A percentile compares a stretch with the other conserved stretches of the same genome.
Evolutionary conservation across 2,797 vertebrate genomes (phyloP).

Genomic region (Sciurus vulgaris): DNA sequence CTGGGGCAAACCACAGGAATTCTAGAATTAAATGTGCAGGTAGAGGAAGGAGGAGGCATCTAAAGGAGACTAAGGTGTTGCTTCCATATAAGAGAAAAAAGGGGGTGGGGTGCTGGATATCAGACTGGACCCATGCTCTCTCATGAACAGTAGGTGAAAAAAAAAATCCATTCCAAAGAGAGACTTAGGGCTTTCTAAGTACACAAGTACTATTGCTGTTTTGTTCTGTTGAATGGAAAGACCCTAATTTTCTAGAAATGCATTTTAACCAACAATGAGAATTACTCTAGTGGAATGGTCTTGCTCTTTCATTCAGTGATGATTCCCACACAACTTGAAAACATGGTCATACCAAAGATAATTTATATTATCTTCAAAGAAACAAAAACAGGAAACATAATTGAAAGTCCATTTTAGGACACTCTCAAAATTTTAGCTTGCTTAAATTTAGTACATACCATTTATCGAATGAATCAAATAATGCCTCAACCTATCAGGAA

Average conservation of each 20-base stretch:
- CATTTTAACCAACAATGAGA: slow-evolving; percentile 46
- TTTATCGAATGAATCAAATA: slow-evolving; percentile 61
- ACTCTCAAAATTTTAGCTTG: slow-evolving; percentile 52
- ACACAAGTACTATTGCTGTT: neutral
- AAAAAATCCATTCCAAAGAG: neutral
- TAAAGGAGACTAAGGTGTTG: neutral
- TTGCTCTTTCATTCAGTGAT: slow-evolving; percentile 24
- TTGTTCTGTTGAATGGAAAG: slow-evolving; percentile 4
- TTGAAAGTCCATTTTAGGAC: slow-evolving; percentile 62
- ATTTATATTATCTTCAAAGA: slow-evolving; percentile 50
- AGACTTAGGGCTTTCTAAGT: neutral
- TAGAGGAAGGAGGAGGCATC: neutral
- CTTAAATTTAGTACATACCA: slow-evolving; percentile 34
- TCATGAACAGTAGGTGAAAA: neutral
- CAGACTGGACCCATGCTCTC: neutral
- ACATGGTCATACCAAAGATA: neutral
- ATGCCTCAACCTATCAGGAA: neutral
- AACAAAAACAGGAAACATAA: slow-evolving; percentile 59
- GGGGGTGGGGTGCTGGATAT: neutral
- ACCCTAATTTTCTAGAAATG: neutral
- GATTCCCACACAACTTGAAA: slow-evolving; percentile 50
- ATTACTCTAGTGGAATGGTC: slow-evolving; percentile 48
- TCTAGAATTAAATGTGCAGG: neutral
- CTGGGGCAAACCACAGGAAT: neutral
- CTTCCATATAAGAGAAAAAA: neutral